These are phyloP conservation scores for Nyctalus aviator DNA, from an alignment of 2,797 vertebrate species.

Conservation along the genomic window DNA sequence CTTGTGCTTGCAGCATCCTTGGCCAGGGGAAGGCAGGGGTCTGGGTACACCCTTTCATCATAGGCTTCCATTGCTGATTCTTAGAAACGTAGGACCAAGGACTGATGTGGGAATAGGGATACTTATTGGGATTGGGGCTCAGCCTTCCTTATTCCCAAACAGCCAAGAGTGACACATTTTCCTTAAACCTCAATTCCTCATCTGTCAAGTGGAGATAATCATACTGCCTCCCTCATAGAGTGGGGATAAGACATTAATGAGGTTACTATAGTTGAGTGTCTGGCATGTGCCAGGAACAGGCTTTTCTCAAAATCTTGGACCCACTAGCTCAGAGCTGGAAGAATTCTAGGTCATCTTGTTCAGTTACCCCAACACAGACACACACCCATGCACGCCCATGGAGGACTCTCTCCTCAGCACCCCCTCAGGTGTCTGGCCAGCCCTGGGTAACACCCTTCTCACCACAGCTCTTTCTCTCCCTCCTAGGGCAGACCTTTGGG, in stretches of 20 bases:
- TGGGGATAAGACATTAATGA: not conserved
- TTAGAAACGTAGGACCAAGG: not conserved
- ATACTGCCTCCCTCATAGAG: not conserved
- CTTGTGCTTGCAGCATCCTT: not conserved
- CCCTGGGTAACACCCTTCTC: not conserved
- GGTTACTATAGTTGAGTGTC: not conserved
- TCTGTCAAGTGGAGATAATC: not conserved
- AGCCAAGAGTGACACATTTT: not conserved
- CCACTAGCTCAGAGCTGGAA: not conserved
- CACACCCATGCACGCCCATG: not conserved
- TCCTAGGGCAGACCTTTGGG: not conserved
- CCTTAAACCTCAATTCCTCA: not conserved
- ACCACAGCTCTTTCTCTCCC: not conserved
- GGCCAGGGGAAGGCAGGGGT: not conserved
- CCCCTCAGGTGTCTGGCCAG: not conserved
- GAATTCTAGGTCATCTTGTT: not conserved
- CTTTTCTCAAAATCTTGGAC: constrained; percentile 40
- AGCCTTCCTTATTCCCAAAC: constrained; percentile 4
- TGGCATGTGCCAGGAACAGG: not conserved
- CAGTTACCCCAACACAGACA: too few species aligned
- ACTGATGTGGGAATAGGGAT: not conserved
- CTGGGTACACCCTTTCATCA: not conserved
- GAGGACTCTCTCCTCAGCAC: not conserved
- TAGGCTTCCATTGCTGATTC: not conserved
- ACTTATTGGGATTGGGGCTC: not conserved